Conservation (phyloP, 2,888 invertebrate species). For the Artemia sinica region DNA sequence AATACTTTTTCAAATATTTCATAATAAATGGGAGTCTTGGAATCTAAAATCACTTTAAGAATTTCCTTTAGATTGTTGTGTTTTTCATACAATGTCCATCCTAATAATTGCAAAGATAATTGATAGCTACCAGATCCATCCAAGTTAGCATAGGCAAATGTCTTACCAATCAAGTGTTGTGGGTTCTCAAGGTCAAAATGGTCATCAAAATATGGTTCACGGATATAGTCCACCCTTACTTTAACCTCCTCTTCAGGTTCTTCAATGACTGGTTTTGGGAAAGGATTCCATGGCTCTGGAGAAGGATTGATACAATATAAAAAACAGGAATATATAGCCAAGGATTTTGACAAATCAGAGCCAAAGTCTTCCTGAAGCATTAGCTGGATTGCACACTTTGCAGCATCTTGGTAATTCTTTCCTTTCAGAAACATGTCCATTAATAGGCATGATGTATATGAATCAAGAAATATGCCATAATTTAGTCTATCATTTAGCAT, state of each 20-base stretch:
- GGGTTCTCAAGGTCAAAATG: slow-evolving; percentile 68
- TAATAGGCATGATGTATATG: slow-evolving; percentile 55
- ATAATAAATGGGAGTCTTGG: slow-evolving; percentile 21
- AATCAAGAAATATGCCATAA: slow-evolving; percentile 81
- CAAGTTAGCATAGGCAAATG: slow-evolving; percentile 39
- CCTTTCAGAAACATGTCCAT: slow-evolving; percentile 57
- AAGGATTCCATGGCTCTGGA: slow-evolving; percentile 26
- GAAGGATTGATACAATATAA: slow-evolving; percentile 39
- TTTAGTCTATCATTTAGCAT: slow-evolving; percentile 61
- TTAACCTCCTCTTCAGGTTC: slow-evolving; percentile 36
- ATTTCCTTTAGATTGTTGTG: slow-evolving; percentile 37
- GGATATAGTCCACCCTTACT: slow-evolving; percentile 56
- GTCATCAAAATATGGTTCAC: slow-evolving; percentile 68
- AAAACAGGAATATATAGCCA: slow-evolving; percentile 56
- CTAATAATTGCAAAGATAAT: slow-evolving; percentile 44
- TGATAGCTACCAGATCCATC: slow-evolving; percentile 35
- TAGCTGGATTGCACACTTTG: slow-evolving; percentile 52
- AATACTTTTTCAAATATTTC: slow-evolving; percentile 35
- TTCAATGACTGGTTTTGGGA: slow-evolving; percentile 24
- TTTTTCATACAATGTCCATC: slow-evolving; percentile 48
- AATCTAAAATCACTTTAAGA: slow-evolving; percentile 25
- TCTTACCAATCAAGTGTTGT: slow-evolving; percentile 59
- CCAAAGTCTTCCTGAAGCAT: slow-evolving; percentile 77
- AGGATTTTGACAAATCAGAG: slow-evolving; percentile 46
- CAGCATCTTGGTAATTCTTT: slow-evolving; percentile 48